phyloP scores from a whole-genome alignment of 2,113 vertebrate genomes.

The Varanus salvator region DNA sequence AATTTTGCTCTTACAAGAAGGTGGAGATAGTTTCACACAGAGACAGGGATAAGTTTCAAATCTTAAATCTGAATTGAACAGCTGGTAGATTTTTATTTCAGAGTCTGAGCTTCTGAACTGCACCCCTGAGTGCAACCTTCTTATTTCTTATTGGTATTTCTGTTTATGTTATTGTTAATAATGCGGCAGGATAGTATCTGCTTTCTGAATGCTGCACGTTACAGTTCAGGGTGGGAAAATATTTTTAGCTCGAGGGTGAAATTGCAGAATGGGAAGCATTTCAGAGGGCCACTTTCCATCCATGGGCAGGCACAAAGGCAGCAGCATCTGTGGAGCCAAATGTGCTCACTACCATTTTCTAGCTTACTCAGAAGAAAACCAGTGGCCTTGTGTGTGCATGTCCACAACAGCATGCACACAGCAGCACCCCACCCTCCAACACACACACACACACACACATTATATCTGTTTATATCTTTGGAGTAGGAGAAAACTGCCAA shows the following conservation, averaged over 20 bases:
- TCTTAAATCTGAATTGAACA: neutral
- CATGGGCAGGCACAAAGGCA: no score
- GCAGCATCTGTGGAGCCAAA: no score
- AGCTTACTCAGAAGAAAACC: no score
- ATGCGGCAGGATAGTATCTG: neutral
- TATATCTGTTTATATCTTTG: neutral
- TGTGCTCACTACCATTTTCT: no score
- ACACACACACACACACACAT: neutral
- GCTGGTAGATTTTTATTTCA: neutral
- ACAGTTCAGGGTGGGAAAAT: neutral
- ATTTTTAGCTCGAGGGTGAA: no score
- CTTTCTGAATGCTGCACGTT: neutral
- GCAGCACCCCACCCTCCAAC: no score
- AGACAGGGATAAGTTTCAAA: neutral
- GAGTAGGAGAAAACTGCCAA: neutral
- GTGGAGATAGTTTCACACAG: neutral
- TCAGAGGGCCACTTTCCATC: no score
- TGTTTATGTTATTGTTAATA: neutral
- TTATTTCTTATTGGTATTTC: neutral
- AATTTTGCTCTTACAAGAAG: neutral
- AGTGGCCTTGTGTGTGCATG: no score
- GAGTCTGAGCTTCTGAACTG: neutral
- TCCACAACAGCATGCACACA: no score
- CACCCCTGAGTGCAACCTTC: conserved; percentile 10
- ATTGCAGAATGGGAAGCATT: no score